Conservation (phyloP, 2,888 invertebrate species). For the Drosophila dives region DNA sequence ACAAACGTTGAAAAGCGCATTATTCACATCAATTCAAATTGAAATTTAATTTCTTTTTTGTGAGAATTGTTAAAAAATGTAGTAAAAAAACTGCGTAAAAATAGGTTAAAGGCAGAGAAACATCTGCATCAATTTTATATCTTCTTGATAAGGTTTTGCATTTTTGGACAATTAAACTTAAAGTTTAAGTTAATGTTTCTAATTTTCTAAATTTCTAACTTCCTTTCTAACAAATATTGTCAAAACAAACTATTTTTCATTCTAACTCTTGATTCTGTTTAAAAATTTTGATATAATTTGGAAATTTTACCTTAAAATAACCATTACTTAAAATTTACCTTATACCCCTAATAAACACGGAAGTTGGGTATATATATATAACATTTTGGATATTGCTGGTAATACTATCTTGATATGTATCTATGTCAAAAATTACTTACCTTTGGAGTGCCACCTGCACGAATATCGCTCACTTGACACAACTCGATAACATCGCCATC, state of each 20-base stretch:
- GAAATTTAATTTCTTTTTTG: neutral
- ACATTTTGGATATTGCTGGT: neutral
- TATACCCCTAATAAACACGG: no score
- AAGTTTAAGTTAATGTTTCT: no score
- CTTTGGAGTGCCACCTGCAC: constrained; percentile 96
- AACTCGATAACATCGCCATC: constrained; percentile 99
- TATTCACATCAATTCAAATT: neutral
- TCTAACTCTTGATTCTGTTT: no score
- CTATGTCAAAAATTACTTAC: constrained; percentile 86
- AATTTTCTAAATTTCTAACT: no score
- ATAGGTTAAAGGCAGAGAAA: neutral
- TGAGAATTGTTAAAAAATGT: neutral
- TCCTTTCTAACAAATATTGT: no score
- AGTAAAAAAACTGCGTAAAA: neutral
- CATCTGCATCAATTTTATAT: neutral
- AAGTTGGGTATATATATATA: no score
- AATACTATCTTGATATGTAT: neutral
- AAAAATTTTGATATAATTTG: no score
- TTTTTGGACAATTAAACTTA: neutral
- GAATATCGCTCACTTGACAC: constrained; percentile 98
- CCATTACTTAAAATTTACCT: no score
- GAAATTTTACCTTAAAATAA: no score
- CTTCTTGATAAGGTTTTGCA: neutral
- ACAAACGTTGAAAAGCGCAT: neutral
- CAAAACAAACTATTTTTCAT: no score